Conservation (phyloP, 2,888 invertebrate genomes). For the Aproaerema taeniolella region DNA sequence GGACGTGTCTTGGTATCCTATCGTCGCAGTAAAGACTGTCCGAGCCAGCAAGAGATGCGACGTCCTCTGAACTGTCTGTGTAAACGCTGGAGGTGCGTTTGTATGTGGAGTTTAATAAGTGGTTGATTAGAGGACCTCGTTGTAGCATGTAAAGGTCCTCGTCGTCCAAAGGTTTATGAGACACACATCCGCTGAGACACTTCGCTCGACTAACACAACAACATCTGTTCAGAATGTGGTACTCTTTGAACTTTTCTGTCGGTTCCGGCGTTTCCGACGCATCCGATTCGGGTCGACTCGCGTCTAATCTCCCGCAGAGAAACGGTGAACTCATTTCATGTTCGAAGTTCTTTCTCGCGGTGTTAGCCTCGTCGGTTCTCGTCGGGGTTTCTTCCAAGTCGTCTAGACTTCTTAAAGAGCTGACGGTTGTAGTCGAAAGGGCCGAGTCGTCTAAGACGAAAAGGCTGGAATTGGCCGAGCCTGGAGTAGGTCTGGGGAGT, state of each 20-base stretch:
- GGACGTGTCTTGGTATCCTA: constrained; percentile 73
- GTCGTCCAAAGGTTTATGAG: constrained; percentile 41
- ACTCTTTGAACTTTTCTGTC: constrained; percentile 27
- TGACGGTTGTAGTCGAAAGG: constrained; percentile 62
- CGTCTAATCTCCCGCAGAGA: constrained; percentile 39
- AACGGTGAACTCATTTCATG: constrained; percentile 30
- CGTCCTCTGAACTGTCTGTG: constrained; percentile 92
- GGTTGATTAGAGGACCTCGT: constrained; percentile 35
- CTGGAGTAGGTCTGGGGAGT: constrained; percentile 24
- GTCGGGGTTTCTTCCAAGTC: constrained; percentile 60
- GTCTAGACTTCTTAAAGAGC: constrained; percentile 77
- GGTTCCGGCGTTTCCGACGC: constrained; percentile 19
- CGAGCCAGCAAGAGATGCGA: constrained; percentile 87
- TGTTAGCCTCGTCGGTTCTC: constrained; percentile 16
- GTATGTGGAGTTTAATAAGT: constrained; percentile 64
- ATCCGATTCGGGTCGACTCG: constrained; percentile 30
- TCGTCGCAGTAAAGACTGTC: constrained; percentile 85
- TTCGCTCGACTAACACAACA: constrained; percentile 51
- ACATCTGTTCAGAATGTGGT: constrained; percentile 52
- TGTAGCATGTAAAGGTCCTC: constrained; percentile 63
- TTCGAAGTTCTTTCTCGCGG: constrained; percentile 8
- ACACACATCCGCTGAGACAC: constrained; percentile 42
- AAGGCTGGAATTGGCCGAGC: constrained; percentile 71
- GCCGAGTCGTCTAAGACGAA: constrained; percentile 80
- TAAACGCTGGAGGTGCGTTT: constrained; percentile 88